Base-by-base conservation (phyloP, 30 jellyfish, hydroid and myxozoan genomes). In the Aurelia aurita region DNA sequence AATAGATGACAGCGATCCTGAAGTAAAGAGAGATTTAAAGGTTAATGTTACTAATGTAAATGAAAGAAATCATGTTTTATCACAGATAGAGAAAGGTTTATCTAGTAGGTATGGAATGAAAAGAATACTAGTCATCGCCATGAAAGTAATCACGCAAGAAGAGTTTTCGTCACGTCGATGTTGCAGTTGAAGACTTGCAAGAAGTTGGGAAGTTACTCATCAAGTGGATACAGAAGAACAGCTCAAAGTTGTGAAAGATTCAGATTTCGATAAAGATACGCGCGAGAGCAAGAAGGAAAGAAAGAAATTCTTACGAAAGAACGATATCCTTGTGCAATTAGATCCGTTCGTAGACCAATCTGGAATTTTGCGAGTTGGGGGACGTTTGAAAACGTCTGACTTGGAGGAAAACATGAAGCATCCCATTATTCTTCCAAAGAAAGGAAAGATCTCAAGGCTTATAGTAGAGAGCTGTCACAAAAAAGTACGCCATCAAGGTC, bases 401-500 rank as follows among this genome's bases (percentile, higher is more conserved):
- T 58, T 72, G 23, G 54, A 55, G 57, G 57, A 43, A 29, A 58
- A 53, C 57, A 58, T 49, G 22, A 79, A 63, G 55, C 90, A 79
- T 63, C 90, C 90, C 35, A 39, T 79, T 6, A 61, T 79, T 47
- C 90, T 79, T 23, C 69, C 86, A 43, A 66, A 55, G 22, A 60
- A 46, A 44, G 60, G 59, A 22, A 44, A 62, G 14, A 49, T 66
- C 58, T 23, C 90, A 27, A 23, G 26, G 28, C 70, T 79, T 3
- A 79, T 79, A 75, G 32, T 64, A 51, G 28, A 59, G 31, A 23
- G 60, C 31, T 79, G 53, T 60, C 91, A 81, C 67, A 47, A 67
- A 53, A 32, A 28, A 31, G 88, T 47, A 35, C 71, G 31, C 31
- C 91, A 81, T 59, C 86, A 67, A 72, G 86, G 91, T 18, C 71